Conservation (phyloP, 2,888 invertebrate genomes). For the Timema podura region DNA sequence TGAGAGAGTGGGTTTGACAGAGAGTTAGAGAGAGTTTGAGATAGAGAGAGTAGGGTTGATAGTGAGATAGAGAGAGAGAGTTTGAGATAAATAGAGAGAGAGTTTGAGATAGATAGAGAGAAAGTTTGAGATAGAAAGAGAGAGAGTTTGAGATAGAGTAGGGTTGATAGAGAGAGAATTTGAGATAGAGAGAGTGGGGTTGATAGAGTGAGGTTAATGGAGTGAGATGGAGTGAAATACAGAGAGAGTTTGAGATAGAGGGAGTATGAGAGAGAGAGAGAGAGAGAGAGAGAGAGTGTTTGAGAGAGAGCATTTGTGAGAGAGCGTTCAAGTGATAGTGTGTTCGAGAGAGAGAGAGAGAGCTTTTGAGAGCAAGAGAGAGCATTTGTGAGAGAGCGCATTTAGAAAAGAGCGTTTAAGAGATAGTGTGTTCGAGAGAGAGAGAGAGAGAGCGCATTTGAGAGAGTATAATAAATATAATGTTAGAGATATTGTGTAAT, state of each 20-base stretch:
- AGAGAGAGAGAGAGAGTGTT: no score
- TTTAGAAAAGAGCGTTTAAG: neutral
- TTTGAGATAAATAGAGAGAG: neutral
- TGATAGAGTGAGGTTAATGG: slow-evolving; percentile 11
- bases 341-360: slow-evolving; percentile 1
- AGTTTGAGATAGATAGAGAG: slow-evolving; percentile 1
- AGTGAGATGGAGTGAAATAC: slow-evolving; percentile 9
- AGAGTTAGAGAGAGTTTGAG: slow-evolving; percentile 13
- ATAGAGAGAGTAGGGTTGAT: neutral
- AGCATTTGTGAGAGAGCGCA: neutral
- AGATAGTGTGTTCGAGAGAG: slow-evolving; percentile 3
- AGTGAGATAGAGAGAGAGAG: slow-evolving; percentile 10
- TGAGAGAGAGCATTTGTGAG: no score
- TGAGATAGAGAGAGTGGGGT: no score
- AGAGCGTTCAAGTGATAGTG: no score
- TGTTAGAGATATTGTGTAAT: no score
- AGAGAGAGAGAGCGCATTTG: no score
- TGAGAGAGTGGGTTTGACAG: slow-evolving; percentile 11
- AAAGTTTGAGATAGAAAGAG: no score
- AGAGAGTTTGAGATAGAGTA: no score
- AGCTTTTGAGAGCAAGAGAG: neutral
- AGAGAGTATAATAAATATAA: no score
- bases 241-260: no score
- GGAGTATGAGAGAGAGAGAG: slow-evolving; percentile 1
- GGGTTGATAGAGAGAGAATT: no score